phyloP scores from a whole-genome alignment of 2,797 vertebrate genomes.

The Tapirus indicus region DNA sequence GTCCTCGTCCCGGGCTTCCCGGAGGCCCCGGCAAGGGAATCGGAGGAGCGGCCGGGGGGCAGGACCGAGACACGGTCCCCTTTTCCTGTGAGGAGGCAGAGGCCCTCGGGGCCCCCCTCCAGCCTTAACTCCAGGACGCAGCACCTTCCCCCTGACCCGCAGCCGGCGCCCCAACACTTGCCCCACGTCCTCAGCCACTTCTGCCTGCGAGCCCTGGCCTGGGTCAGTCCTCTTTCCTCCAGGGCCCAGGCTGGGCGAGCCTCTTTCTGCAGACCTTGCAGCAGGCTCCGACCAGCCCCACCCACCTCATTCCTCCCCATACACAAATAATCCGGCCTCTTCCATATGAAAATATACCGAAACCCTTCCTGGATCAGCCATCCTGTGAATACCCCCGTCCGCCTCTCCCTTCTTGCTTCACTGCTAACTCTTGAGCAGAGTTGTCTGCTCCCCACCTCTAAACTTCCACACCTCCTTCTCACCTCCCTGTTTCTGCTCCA shows the following conservation, averaged over 20 bases:
- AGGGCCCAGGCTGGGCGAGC: not conserved
- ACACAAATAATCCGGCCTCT: not conserved
- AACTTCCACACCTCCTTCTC: not conserved
- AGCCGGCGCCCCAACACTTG: not conserved
- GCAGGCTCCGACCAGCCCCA: not conserved
- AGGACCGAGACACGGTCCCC: fast-evolving
- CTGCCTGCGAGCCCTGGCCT: fast-evolving
- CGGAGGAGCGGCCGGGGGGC: not conserved
- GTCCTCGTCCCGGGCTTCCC: not conserved
- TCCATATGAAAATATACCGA: not conserved
- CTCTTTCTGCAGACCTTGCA: not conserved
- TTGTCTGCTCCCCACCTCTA: not conserved
- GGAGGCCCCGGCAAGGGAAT: not conserved
- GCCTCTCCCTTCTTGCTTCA: not conserved
- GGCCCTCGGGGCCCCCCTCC: not conserved
- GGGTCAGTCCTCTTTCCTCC: not conserved
- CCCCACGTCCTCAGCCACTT: not conserved
- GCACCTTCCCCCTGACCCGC: not conserved
- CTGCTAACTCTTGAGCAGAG: not conserved
- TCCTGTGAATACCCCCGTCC: not conserved
- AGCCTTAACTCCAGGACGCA: not conserved
- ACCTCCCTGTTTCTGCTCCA: not conserved
- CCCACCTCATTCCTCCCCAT: not conserved
- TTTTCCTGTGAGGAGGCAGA: not conserved
- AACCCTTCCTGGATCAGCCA: not conserved